These are phyloP conservation scores for Eulithis prunata DNA, from an alignment of 2,888 invertebrate species.

Conservation along the genomic window DNA sequence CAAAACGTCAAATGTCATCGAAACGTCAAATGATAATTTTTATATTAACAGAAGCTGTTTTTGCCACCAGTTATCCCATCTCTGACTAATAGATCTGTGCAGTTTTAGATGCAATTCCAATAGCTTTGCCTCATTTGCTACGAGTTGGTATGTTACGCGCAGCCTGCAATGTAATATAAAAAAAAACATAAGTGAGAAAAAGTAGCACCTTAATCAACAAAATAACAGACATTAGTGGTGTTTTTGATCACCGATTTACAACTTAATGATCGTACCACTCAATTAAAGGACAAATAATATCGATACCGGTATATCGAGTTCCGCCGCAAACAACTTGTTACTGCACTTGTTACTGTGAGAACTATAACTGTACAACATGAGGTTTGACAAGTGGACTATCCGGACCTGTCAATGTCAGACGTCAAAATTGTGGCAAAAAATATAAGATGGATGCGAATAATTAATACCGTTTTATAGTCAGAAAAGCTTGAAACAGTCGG, in stretches of 20 bases:
- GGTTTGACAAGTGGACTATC: conserved; percentile 8
- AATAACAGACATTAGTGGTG: conserved; percentile 17
- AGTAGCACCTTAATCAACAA: conserved; percentile 10
- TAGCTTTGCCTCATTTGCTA: no score
- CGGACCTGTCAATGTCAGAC: conserved; percentile 2
- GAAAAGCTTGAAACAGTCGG: no score
- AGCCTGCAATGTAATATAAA: no score
- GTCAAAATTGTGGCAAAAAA: background rate
- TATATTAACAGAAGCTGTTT: background rate
- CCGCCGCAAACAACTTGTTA: background rate
- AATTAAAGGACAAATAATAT: conserved; percentile 21
- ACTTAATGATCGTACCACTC: conserved; percentile 19
- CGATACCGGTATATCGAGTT: conserved; percentile 16
- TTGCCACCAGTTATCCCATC: background rate
- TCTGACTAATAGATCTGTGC: no score
- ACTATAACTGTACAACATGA: conserved; percentile 3
- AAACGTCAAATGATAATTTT: no score
- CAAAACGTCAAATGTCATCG: background rate
- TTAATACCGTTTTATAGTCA: no score
- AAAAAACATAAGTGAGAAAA: background rate
- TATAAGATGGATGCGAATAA: background rate
- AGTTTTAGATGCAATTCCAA: no score
- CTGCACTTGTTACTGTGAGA: conserved; percentile 1
- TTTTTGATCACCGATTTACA: conserved; percentile 16
- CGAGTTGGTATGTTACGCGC: no score